Conservation (phyloP, 1,140 invertebrate species). For the Diprion similis region DNA sequence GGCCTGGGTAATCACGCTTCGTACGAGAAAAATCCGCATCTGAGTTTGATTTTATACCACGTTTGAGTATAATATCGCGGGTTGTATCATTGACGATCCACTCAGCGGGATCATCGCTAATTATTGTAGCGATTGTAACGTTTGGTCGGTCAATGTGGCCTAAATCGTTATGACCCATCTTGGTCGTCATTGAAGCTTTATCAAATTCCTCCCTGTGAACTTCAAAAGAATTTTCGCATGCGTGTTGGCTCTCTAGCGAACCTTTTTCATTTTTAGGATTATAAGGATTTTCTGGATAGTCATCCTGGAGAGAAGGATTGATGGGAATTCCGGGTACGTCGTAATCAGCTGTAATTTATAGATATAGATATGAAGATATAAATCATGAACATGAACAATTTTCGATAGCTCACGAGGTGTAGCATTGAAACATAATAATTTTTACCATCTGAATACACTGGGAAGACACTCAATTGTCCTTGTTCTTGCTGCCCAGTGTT, state of each 20-base stretch:
- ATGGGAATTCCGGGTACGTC: not conserved
- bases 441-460: not conserved
- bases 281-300: not conserved
- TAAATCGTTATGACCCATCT: not conserved
- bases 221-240: no score
- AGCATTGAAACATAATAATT: not conserved
- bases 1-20: not conserved
- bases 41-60: not conserved
- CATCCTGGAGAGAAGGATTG: not conserved
- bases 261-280: not conserved
- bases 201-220: not conserved
- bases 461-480: no score
- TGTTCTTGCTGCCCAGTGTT: no score
- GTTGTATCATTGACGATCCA: slow-evolving; percentile 7
- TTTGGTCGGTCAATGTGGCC: not conserved
- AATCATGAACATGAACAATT: not conserved
- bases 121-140: not conserved
- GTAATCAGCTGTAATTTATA: not conserved
- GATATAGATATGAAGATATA: not conserved
- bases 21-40: not conserved
- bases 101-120: not conserved
- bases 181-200: not conserved
- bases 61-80: slow-evolving; percentile 1
- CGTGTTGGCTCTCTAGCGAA: not conserved
- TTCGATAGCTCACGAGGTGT: not conserved